These are phyloP conservation scores for Alloplasta piceator DNA, from an alignment of 2,888 invertebrate genomes.

Conservation along the genomic window DNA sequence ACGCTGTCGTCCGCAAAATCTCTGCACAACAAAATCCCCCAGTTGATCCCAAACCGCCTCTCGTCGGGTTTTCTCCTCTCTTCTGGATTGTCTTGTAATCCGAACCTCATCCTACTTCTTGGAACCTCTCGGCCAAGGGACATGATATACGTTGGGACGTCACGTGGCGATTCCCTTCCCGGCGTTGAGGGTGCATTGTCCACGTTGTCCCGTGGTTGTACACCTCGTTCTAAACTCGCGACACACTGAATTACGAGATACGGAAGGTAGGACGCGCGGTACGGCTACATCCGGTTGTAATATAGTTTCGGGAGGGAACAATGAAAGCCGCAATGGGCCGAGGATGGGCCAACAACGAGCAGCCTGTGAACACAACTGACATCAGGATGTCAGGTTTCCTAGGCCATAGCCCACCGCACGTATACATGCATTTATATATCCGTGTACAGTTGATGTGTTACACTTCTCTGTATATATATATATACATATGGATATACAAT, in stretches of 20 bases:
- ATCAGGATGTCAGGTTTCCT: slow-evolving; percentile 50
- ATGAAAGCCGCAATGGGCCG: slow-evolving; percentile 80
- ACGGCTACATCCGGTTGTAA: slow-evolving; percentile 82
- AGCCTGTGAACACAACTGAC: slow-evolving; percentile 56
- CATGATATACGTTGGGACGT: slow-evolving; percentile 73
- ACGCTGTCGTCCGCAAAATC: background rate
- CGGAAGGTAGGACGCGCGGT: slow-evolving; percentile 81
- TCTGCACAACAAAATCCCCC: slow-evolving; percentile 23
- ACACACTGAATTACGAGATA: slow-evolving; percentile 82
- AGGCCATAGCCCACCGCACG: slow-evolving; percentile 21
- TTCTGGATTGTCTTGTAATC: slow-evolving; percentile 46
- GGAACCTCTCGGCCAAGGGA: slow-evolving; percentile 2
- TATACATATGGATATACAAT: background rate
- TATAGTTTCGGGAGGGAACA: slow-evolving; percentile 81
- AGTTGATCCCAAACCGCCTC: slow-evolving; percentile 3
- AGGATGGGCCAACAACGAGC: slow-evolving; percentile 69
- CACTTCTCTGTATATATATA: background rate
- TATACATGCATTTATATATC: slow-evolving; percentile 10
- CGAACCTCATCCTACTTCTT: slow-evolving; percentile 5
- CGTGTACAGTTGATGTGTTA: slow-evolving; percentile 8
- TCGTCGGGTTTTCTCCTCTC: slow-evolving; percentile 11
- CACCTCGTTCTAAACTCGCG: slow-evolving; percentile 69
- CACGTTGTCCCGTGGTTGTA: slow-evolving; percentile 58
- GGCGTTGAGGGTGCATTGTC: slow-evolving; percentile 67
- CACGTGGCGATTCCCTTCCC: slow-evolving; percentile 61